Evolutionary conservation across 1,140 invertebrate genomes (phyloP), one percentile per base, ranked within the genome.

Genomic region (Reticulitermes speratus): DNA sequence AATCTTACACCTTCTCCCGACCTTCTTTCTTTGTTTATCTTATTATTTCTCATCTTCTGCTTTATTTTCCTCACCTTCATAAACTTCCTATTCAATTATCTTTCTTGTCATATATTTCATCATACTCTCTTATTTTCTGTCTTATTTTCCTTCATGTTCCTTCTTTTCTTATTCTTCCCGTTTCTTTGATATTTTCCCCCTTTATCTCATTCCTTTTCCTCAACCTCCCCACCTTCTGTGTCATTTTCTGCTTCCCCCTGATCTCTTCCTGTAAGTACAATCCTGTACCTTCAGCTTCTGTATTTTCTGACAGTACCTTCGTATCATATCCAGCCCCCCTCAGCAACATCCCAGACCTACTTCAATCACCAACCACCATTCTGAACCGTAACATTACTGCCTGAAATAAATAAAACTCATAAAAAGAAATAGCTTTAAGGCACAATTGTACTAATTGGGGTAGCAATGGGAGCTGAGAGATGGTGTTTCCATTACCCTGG

Each of bases 1-100:
- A 38, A 38, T 38, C 2, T 38, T 38, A 38, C 38, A 38, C 30
- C 16, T 65, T 90, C 91, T 87, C 89, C 19, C 19, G 19, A 21
- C 19, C 5, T 48, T 16, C 45, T 55, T 55, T 16, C 19, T 14
- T 55, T 55, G 19, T 55, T 55, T 14, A 19, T 55, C 19, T 19
- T 55, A 5, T 21, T 55, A 55, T 21, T 21, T 5, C 19, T 55
- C 19, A 5, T 55, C 16, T 5, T 55, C 52, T 55, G 14, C 52
- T 55, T 5, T 21, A 19, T 55, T 21, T 5, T 55, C 19, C 52
- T 55, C 52, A 12, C 14, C 52, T 19, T 55, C 52, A 16, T 12
- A 12, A 21, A 55, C 52, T 55, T 55, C 52, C 14, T 21, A 55
- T 55, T 21, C 52, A 19, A 1, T 55, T 21, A 12, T 55, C 5